Conservation (phyloP, 2,888 invertebrate species). For the Papilio gigon region DNA sequence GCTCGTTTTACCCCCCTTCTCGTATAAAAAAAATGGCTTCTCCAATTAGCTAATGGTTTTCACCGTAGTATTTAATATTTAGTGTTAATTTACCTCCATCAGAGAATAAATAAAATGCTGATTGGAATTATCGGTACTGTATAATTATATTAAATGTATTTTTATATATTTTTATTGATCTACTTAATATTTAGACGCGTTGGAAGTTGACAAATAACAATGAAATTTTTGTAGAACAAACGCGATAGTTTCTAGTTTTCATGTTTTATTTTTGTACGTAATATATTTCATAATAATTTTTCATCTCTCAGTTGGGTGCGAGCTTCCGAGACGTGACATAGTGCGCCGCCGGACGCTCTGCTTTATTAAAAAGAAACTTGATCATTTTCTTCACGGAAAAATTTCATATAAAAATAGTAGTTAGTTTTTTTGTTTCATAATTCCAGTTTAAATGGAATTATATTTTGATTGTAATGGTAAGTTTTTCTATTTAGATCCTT, state of each 20-base stretch:
- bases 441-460: neutral
- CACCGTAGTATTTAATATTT: too few relatives aligned
- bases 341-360: slow-evolving; percentile 12
- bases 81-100: too few relatives aligned
- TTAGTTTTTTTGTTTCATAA: neutral
- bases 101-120: too few relatives aligned
- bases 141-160: neutral
- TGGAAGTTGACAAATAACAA: neutral
- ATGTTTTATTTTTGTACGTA: slow-evolving; percentile 21
- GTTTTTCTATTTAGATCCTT: neutral
- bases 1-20: too few relatives aligned
- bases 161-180: neutral
- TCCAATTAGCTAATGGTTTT: too few relatives aligned
- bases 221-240: neutral
- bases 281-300: slow-evolving; percentile 18
- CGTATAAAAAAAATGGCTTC: too few relatives aligned
- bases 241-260: neutral
- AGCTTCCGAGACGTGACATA: slow-evolving; percentile 37
- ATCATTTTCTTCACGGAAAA: neutral
- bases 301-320: slow-evolving; percentile 35
- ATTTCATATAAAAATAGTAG: neutral
- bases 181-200: neutral
- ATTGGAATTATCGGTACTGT: too few relatives aligned
- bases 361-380: neutral
- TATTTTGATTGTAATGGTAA: slow-evolving; percentile 4